Percentiles rank a stretch among this genome's conserved stretches.
phyloP scores from a whole-genome alignment of 2,113 vertebrate genomes.

The Pedionomus torquatus region DNA sequence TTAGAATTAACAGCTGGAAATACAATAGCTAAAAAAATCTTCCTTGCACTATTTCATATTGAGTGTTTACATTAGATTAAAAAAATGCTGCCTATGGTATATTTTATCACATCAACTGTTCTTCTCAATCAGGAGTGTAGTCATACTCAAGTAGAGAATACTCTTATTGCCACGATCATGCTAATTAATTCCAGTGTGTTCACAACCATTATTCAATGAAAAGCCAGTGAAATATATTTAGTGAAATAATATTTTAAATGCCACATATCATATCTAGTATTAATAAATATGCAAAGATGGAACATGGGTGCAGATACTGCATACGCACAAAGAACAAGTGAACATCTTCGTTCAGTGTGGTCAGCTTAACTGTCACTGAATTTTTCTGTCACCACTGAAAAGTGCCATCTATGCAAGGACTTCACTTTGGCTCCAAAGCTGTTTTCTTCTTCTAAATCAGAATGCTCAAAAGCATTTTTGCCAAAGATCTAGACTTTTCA shows the following conservation, averaged over 20 bases:
- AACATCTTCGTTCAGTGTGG: not conserved
- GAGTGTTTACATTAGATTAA: not conserved
- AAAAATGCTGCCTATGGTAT: not conserved
- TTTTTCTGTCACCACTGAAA: not conserved
- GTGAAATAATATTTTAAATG: not conserved
- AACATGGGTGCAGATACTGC: fast-evolving
- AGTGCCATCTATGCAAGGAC: not conserved
- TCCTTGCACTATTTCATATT: not conserved
- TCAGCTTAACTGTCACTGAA: not conserved
- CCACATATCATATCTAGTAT: not conserved
- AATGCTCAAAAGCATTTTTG: not conserved
- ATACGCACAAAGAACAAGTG: not conserved
- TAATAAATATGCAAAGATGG: not conserved
- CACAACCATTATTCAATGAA: not conserved
- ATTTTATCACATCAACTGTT: not conserved
- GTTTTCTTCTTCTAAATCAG: not conserved
- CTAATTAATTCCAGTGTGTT: not conserved
- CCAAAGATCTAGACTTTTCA: not conserved
- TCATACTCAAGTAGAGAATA: not conserved
- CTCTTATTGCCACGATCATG: not conserved
- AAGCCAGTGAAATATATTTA: not conserved
- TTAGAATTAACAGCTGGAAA: slow-evolving; percentile 13
- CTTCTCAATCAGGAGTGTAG: not conserved
- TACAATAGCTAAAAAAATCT: not conserved
- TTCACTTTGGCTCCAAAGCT: not conserved